Evolutionary conservation across 2,113 vertebrate species (phyloP), one percentile per base, ranked within the genome.

Genomic region (Glareola pratincola): DNA sequence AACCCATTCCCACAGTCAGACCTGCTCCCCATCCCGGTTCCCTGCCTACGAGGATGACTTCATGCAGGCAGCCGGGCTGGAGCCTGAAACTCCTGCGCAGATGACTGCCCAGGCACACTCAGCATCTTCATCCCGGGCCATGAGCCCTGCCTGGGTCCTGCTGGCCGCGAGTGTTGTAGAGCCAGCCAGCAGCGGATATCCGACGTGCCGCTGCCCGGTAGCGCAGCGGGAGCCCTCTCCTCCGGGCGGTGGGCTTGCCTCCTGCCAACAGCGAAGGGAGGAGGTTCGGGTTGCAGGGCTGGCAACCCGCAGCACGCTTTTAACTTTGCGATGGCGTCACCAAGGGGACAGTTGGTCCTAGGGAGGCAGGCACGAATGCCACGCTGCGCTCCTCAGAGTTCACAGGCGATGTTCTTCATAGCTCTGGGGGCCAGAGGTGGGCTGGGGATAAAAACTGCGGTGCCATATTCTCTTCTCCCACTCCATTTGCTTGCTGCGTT

Each of bases 141-240:
- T 10, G 3, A 39, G 39, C 37, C 63, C 47, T 84, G 29, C 63
- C 47, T 84, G 29, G 0, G 30, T 88, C 7, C 37, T 59, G 14
- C 7, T 23, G 64, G 76, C 64, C 4, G 0, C 3, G 0, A 9
- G 88, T 47, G 78, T 27, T 75, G 77, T 68, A 2, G 75, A 73
- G 91, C 82, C 90, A 63, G 80, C 88, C 39, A 3, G 18, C 57
- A 51, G 78, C 12, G 13, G 80, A 90, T 93, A 78, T 78, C 87
- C 54, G 0, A 34, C 66, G 47, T 63, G 68, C 64, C 56, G 2
- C 45, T 41, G 53, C 62, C 67, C 17, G 3, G 1, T 0, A 23
- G 48, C 0, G 1, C 73, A 45, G 64, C 9, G 0, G 9, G 50
- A 77, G 68, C 88, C 63, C 63, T 84, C 76, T 59, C n/a, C 63